Percentiles rank a stretch among this genome's conserved stretches.
phyloP scores from a whole-genome alignment of 2,888 invertebrate species.

The Blomia tropicalis region DNA sequence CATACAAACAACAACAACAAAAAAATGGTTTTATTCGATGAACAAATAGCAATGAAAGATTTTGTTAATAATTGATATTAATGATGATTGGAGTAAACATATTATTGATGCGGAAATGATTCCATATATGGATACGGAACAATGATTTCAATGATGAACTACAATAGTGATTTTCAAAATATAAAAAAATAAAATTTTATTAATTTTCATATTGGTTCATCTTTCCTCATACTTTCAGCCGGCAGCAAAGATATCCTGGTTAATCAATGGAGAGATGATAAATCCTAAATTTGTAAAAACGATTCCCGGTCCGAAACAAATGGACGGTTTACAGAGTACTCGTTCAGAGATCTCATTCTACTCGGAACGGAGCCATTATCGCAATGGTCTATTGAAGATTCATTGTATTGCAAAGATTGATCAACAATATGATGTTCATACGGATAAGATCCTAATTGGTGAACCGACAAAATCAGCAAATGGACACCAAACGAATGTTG shows the following conservation, averaged over 20 bases:
- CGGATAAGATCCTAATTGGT: background rate
- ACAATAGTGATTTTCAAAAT: too few species aligned
- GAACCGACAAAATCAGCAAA: too few species aligned
- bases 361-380: constrained; percentile 1
- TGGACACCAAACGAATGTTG: too few species aligned
- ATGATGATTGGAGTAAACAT: too few species aligned
- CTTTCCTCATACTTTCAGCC: constrained; percentile 4
- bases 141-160: too few species aligned
- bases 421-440: background rate
- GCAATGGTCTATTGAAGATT: background rate
- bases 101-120: too few species aligned
- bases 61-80: constrained; percentile 6
- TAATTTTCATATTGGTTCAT: too few species aligned
- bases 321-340: background rate
- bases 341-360: background rate
- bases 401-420: background rate
- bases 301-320: background rate
- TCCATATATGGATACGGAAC: too few species aligned
- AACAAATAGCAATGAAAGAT: background rate
- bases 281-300: background rate
- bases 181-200: too few species aligned
- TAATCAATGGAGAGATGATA: background rate
- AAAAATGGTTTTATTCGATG: too few species aligned
- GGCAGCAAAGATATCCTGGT: background rate
- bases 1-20: too few species aligned